Evolutionary conservation across 2,888 invertebrate species (phyloP), one percentile per base, ranked within the genome.

Genomic region (Eupithecia centaureata): DNA sequence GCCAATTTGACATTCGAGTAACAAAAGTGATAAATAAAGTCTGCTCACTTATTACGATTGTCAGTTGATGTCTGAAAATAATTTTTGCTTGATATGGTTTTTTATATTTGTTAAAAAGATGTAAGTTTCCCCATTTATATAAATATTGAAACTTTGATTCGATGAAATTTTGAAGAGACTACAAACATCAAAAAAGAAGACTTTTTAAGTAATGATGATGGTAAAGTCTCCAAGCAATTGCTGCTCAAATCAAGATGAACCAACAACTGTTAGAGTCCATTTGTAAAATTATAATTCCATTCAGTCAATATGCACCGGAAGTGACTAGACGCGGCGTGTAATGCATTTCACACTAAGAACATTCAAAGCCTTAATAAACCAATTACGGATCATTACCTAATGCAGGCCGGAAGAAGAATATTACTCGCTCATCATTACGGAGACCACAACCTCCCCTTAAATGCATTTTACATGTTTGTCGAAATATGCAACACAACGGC

Each of bases 331-430:
- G 75, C 80, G 77, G 77, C 81, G 81, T 83, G 77, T 85, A 87
- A 87, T 86, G 85, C 82, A 82, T 86, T 90, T 90, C 86, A 90
- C 91, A 87, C 91, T 77, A 80, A 81, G 77, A 82, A 84, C 79
- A 75, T 80, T 83, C 76, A 80, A 77, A 82, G 79, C 83, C 84
- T 85, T 88, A 90, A 91, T 91, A 90, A 91, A 91, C 88, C 88
- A 87, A 92, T 92, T 92, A 87, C 81, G 82, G 84, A 85, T 89
- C 90, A 91, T 92, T 91, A 91, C 87, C 88, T 89, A 92, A 92
- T 88, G 85, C 86, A 81, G 77, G 77, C 88, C 91, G 92, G 92
- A 93, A 92, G 84, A 82, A 74, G 79, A 80, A 82, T 83, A 92
- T 92, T 92, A 92, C 83, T 82, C 90, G 90, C 84, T 87, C 89